These are phyloP conservation scores for Nesometra sesokonis DNA, from an alignment of 35 echinoderm and acorn worm genomes.

Conservation along the genomic window DNA sequence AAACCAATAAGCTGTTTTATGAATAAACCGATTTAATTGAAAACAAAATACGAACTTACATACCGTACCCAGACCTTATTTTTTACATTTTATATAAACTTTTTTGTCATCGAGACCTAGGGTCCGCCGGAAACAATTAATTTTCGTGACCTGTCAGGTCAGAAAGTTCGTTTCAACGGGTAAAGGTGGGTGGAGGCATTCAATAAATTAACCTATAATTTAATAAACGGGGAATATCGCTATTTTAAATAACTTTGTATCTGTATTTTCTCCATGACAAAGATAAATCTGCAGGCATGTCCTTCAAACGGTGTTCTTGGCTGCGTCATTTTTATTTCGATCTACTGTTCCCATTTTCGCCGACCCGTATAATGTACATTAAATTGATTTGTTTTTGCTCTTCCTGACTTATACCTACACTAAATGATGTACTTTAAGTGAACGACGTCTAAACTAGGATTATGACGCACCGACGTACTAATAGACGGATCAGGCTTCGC, in stretches of 20 bases:
- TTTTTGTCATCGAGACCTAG: neutral
- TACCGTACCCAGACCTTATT: no score
- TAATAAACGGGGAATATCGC: no score
- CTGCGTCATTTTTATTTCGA: no score
- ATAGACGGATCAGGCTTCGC: neutral
- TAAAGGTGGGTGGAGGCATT: neutral
- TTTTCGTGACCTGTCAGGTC: neutral
- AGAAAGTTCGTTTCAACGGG: neutral
- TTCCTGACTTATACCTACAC: neutral
- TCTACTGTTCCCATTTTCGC: neutral
- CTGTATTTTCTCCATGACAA: no score
- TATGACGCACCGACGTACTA: neutral
- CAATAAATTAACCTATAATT: no score
- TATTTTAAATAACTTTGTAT: no score
- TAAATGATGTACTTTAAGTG: neutral
- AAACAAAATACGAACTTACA: no score
- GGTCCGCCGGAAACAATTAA: neutral
- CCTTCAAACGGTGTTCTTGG: no score
- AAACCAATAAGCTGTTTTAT: no score
- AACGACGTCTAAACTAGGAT: neutral
- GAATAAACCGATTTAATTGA: no score
- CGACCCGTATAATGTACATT: neutral
- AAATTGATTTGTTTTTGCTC: neutral
- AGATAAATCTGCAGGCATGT: no score
- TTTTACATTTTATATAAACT: neutral